A percentile compares a stretch with the other conserved stretches of the same genome.
Conservation (phyloP, 2,113 vertebrate species). For the Cheirogaleus medius region DNA sequence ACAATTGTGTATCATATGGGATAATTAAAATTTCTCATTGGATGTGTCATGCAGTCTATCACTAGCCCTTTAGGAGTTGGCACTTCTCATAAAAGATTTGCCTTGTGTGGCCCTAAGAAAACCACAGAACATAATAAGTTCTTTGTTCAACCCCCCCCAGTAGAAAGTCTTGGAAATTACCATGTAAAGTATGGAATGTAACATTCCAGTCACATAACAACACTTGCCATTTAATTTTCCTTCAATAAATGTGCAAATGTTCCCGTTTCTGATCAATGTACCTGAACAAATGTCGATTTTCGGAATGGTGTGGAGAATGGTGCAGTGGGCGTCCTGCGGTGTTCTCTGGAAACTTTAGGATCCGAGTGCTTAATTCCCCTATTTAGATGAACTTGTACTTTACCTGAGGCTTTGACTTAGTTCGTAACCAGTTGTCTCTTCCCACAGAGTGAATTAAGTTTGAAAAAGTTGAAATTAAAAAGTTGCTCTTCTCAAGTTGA, state of each 20-base stretch:
- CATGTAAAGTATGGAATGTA: conserved; percentile 32
- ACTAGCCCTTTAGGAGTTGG: not conserved
- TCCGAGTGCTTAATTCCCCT: not conserved
- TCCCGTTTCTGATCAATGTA: conserved; percentile 58
- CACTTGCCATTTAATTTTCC: conserved; percentile 52
- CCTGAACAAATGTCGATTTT: conserved; percentile 61
- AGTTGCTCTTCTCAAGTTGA: conserved; percentile 17
- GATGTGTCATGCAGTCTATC: not conserved
- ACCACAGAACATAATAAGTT: not conserved
- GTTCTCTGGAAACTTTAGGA: conserved; percentile 5
- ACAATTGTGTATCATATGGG: not conserved
- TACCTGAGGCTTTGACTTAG: conserved; percentile 34
- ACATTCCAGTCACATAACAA: conserved; percentile 52
- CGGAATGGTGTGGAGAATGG: not conserved
- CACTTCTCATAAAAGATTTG: not conserved
- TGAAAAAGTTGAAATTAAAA: conserved; percentile 58
- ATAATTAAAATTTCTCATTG: not conserved
- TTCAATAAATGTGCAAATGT: conserved; percentile 65
- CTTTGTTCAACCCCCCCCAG: not conserved
- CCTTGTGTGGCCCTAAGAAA: not conserved
- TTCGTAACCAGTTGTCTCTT: not conserved
- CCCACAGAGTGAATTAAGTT: conserved; percentile 14
- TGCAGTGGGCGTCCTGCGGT: not conserved
- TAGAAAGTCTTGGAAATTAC: conserved; percentile 48
- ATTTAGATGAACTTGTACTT: conserved; percentile 38